Base-by-base conservation (phyloP, 2,797 vertebrate species). In the Jordanella pulchra region DNA sequence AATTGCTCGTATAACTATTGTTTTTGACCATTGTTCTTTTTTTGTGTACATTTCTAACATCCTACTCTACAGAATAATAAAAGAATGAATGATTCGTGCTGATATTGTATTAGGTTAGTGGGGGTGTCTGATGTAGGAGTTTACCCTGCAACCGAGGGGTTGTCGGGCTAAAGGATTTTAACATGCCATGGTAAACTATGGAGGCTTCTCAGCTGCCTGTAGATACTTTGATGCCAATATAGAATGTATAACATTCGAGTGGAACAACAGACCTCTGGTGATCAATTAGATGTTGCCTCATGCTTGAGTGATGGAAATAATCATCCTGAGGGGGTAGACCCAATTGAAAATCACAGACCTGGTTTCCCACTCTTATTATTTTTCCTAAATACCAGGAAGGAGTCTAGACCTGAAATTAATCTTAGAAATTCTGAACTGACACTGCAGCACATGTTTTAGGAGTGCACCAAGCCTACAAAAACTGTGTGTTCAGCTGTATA, bases 351-450 rank as follows among this genome's bases (percentile, higher is more conserved):
- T 39, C 58, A 61, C 13, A 21, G 5, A 39, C 32, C 58, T n/a
- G 58, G 58, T 39, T 61, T 61, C 58, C 58, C 58, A 61, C 30
- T n/a, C 21, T 13, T 32, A n/a, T 39, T 61, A 14, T 21, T n/a
- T n/a, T 7, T 39, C 47, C 47, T 1, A 4, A 48, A 48, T 48
- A 15, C 21, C n/a, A 23, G 21, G 30, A 23, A 42, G 69, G 39
- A 45, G 75, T 63, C 48, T 0, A 23, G 35, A 39, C 69, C 60
- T 69, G 28, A 28, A 4, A 53, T 0, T 25, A 14, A 44, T 69
- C 64, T 64, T 82, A 86, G 79, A 77, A 47, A 18, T 13, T 53
- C 28, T 12, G 56, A 54, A 76, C 13, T 76, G 71, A 86, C 28
- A 56, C 28, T 30, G 47, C 47, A 48, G 15, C 47, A 50, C 48